Conservation (phyloP, 2,888 invertebrate species). For the Didymodactylos carnosus region DNA sequence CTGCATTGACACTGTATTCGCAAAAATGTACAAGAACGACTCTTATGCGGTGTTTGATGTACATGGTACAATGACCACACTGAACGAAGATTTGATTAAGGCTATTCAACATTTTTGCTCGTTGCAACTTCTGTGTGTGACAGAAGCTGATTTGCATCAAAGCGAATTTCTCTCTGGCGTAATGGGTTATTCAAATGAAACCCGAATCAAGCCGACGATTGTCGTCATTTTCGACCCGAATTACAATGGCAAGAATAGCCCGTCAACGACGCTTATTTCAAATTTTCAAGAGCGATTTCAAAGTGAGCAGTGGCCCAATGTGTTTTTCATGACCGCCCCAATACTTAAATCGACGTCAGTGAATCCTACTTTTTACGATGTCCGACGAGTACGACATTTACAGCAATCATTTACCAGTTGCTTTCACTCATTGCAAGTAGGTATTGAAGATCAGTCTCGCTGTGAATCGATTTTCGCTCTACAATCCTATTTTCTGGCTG, state of each 20-base stretch:
- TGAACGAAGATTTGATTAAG: not conserved
- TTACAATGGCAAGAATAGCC: not conserved
- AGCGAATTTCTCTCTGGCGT: not conserved
- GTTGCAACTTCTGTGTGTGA: not conserved
- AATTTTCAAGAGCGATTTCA: not conserved
- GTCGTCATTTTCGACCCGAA: not conserved
- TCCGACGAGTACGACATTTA: not conserved
- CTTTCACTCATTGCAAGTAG: not conserved
- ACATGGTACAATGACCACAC: not conserved
- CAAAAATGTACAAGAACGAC: not conserved
- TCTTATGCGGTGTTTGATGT: not conserved
- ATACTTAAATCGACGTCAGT: not conserved
- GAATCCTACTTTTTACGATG: not conserved
- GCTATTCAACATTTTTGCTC: not conserved
- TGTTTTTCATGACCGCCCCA: not conserved
- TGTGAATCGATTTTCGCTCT: not conserved
- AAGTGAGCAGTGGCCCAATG: not conserved
- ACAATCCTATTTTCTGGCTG: not conserved
- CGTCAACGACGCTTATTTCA: not conserved
- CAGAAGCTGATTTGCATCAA: not conserved
- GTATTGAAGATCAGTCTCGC: not conserved
- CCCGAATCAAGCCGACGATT: not conserved
- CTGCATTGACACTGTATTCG: not conserved
- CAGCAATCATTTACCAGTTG: not conserved
- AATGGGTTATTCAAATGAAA: not conserved